phyloP scores from a whole-genome alignment of 2,888 invertebrate species.

The Dendrolimus pini region DNA sequence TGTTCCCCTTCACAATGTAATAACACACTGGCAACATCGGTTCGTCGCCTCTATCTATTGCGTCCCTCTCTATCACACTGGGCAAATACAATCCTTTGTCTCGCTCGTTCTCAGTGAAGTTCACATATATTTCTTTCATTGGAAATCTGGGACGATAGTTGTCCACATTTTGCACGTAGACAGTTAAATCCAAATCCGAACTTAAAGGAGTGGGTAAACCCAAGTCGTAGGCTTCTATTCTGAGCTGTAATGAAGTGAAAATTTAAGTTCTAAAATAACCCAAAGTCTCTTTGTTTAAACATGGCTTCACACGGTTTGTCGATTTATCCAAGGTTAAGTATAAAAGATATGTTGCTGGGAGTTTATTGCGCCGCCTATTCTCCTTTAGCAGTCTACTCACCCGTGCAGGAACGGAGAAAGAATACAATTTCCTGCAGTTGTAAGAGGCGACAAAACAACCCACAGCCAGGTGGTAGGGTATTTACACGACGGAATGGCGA shows the following conservation, averaged over 20 bases:
- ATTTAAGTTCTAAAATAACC: neutral
- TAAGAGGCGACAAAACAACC: too few relatives aligned
- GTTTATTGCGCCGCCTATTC: too few relatives aligned
- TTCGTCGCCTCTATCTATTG: constrained; percentile 88
- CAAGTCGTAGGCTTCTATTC: constrained; percentile 93
- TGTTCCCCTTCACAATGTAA: constrained; percentile 92
- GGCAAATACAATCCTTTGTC: constrained; percentile 82
- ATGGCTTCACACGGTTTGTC: too few relatives aligned
- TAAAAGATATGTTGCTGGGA: too few relatives aligned
- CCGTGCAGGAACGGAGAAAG: too few relatives aligned
- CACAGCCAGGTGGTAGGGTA: too few relatives aligned
- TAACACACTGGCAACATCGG: constrained; percentile 93
- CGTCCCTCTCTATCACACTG: constrained; percentile 90
- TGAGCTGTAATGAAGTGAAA: constrained; percentile 77
- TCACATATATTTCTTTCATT: constrained; percentile 81
- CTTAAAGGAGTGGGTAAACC: constrained; percentile 91
- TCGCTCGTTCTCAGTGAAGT: constrained; percentile 81
- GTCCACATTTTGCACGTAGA: constrained; percentile 92
- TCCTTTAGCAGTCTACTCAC: too few relatives aligned
- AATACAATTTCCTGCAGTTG: too few relatives aligned
- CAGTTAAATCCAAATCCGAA: constrained; percentile 90
- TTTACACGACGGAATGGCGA: too few relatives aligned
- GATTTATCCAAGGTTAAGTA: too few relatives aligned
- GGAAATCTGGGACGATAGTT: constrained; percentile 93
- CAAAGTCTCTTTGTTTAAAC: too few relatives aligned